A percentile compares a stretch with the other conserved stretches of the same genome.
Conservation (phyloP, 2,113 vertebrate species). For the Bagarius yarrelli region DNA sequence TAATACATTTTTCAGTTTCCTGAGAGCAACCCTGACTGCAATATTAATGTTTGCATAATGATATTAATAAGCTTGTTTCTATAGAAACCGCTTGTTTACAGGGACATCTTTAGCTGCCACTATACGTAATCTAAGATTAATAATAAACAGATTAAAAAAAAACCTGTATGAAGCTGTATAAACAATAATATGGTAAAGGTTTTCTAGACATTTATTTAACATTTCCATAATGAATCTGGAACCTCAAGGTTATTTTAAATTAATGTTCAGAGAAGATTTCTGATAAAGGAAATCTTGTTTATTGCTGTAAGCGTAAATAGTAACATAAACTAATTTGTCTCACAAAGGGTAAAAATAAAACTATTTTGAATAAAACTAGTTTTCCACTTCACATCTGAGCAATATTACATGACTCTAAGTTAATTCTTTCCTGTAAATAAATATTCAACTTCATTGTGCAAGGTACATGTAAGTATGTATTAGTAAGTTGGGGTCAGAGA, state of each 20-base stretch:
- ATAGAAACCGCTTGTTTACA: background rate
- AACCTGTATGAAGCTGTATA: background rate
- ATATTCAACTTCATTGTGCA: too few species aligned
- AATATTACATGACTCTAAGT: too few species aligned
- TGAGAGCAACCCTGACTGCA: background rate
- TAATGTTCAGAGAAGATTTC: background rate
- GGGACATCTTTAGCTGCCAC: background rate
- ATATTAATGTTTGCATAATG: background rate
- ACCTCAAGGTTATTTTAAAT: background rate
- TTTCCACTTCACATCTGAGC: too few species aligned
- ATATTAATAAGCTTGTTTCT: background rate
- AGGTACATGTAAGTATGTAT: too few species aligned
- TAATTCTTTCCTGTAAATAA: too few species aligned
- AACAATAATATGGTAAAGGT: background rate
- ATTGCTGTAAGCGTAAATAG: background rate
- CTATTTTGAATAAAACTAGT: background rate
- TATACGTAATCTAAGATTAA: background rate
- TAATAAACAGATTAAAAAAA: background rate
- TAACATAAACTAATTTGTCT: background rate
- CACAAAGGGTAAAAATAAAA: background rate
- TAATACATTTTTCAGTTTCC: background rate
- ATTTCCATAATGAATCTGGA: background rate
- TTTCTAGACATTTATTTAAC: background rate
- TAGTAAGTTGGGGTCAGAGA: too few species aligned
- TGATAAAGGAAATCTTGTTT: background rate